Evolutionary conservation across 2,888 invertebrate species (phyloP).

Genomic region (Holacanthella duospinosa): DNA sequence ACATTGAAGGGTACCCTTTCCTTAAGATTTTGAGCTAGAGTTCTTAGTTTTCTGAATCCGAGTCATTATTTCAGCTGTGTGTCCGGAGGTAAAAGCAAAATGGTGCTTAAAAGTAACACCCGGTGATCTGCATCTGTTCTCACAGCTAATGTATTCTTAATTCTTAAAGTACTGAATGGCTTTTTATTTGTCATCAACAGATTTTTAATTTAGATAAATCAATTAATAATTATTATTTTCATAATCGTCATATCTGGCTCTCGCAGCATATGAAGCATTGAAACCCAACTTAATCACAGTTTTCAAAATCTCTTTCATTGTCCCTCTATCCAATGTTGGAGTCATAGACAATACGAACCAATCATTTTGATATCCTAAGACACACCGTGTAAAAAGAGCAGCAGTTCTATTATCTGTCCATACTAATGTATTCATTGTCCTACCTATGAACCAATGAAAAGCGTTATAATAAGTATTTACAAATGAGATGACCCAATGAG

Average conservation of each 20-base stretch:
- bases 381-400: slow-evolving; percentile 1
- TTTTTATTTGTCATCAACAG: neutral
- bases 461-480: no score
- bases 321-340: neutral
- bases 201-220: neutral
- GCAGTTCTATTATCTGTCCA: slow-evolving; percentile 3
- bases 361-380: slow-evolving; percentile 3
- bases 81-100: neutral
- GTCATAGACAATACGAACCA: neutral
- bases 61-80: no score
- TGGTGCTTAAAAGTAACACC: neutral
- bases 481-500: no score
- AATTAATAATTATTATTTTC: no score
- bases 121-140: neutral
- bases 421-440: neutral
- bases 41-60: no score
- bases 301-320: neutral
- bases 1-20: no score
- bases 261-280: neutral
- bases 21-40: no score
- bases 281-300: neutral
- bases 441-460: no score
- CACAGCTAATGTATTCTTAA: neutral
- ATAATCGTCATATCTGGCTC: neutral
- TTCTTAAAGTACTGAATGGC: neutral